A percentile compares a stretch with the other conserved stretches of the same genome.
phyloP scores from a whole-genome alignment of 2,888 invertebrate genomes.

The Julus scandinavius region DNA sequence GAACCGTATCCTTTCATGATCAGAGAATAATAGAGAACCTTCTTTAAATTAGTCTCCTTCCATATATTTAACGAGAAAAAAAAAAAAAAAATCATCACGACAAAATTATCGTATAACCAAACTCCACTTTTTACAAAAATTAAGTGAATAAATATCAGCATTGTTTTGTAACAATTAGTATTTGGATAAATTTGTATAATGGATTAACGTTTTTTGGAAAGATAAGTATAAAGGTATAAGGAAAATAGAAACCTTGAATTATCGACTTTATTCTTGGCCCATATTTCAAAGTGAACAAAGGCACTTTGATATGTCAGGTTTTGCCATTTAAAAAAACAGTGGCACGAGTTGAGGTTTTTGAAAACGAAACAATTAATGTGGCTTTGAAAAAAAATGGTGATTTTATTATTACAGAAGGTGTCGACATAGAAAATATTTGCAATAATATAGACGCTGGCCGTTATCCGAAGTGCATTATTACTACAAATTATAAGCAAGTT shows the following conservation, averaged over 20 bases:
- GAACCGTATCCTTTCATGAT: neutral
- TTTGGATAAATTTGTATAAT: neutral
- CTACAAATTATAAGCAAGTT: too few species aligned
- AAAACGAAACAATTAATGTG: neutral
- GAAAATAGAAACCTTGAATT: neutral
- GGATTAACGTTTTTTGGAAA: neutral
- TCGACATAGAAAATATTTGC: too few species aligned
- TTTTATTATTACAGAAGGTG: too few species aligned
- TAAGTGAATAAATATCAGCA: neutral
- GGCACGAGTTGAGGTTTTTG: constrained; percentile 4
- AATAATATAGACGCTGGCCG: too few species aligned
- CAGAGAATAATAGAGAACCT: neutral
- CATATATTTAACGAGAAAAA: neutral
- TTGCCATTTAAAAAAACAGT: neutral
- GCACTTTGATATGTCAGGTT: neutral
- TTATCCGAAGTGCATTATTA: too few species aligned
- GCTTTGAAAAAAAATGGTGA: neutral
- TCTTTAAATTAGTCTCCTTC: neutral
- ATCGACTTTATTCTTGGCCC: constrained; percentile 22
- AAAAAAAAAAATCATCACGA: neutral
- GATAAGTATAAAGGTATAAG: neutral
- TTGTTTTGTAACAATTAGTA: neutral
- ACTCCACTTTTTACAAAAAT: neutral
- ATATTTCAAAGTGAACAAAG: constrained; percentile 39
- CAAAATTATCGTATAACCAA: neutral